Evolutionary conservation across 2,797 vertebrate genomes (phyloP).

Genomic region (Macropodus opercularis): DNA sequence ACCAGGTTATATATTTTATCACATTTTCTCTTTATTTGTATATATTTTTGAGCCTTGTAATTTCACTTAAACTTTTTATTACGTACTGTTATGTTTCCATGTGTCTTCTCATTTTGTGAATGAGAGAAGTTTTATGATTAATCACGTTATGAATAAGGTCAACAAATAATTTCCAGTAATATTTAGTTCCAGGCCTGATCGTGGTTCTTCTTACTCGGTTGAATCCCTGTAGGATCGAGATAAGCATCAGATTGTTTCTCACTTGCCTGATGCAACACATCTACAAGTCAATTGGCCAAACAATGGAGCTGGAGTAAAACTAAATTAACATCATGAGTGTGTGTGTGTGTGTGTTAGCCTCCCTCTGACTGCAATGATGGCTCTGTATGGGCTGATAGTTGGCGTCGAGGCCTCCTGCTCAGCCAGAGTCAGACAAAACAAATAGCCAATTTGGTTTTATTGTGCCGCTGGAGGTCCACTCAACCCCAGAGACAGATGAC

Average conservation of each 20-base stretch:
- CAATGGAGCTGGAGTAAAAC: constrained; percentile 44
- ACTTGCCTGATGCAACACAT: constrained; percentile 29
- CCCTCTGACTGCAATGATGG: constrained; percentile 33
- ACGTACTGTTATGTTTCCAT: background rate
- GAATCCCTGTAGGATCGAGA: background rate
- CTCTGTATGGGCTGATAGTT: constrained; percentile 29
- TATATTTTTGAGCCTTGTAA: too few relatives aligned
- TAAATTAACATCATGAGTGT: constrained; percentile 23
- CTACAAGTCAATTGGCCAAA: constrained; percentile 36
- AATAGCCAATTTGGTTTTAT: constrained; percentile 64
- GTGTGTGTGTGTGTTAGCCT: constrained; percentile 13
- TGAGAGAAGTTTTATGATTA: background rate
- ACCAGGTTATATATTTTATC: too few relatives aligned
- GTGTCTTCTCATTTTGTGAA: background rate
- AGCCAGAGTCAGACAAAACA: constrained; percentile 48
- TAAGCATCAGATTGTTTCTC: constrained; percentile 18
- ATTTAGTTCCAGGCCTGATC: background rate
- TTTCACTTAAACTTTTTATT: too few relatives aligned
- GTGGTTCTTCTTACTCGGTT: background rate
- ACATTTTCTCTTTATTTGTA: too few relatives aligned
- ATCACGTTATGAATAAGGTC: background rate
- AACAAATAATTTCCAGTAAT: background rate
- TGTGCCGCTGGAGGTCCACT: constrained; percentile 58
- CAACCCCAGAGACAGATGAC: constrained; percentile 55
- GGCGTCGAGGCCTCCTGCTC: constrained; percentile 27